Evolutionary conservation across 2,797 vertebrate genomes (phyloP).

Genomic region (Lepidocolaptes lacrymiger): DNA sequence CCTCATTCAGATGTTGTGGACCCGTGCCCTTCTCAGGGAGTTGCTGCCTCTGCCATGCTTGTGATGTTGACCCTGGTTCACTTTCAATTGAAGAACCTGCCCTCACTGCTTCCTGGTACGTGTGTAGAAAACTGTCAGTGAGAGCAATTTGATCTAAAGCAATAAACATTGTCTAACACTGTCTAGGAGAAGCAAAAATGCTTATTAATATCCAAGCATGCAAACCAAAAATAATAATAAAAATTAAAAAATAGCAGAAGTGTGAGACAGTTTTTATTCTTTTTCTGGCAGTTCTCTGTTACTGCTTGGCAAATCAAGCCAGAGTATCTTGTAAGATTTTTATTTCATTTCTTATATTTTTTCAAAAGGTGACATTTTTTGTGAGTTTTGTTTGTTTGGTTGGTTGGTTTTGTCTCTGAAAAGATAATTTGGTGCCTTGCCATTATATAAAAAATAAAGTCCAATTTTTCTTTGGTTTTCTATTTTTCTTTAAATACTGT

Average conservation of each 20-base stretch:
- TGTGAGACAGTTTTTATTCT: neutral
- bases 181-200: neutral
- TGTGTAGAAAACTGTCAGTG: neutral
- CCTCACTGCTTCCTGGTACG: rapidly evolving
- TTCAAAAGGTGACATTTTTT: neutral
- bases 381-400: no score
- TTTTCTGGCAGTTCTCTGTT: neutral
- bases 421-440: neutral
- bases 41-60: rapidly evolving
- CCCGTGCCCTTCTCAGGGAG: no score
- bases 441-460: neutral
- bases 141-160: neutral
- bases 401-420: neutral
- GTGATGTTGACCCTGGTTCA: neutral
- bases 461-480: neutral
- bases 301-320: neutral
- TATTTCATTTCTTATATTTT: neutral
- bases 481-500: neutral
- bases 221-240: no score
- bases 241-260: neutral
- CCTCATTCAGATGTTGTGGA: neutral
- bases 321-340: neutral
- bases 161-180: neutral
- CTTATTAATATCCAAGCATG: neutral
- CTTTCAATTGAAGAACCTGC: neutral